These are phyloP conservation scores for Peromyscus aztecus DNA, from an alignment of 2,797 vertebrate genomes.

Conservation along the genomic window DNA sequence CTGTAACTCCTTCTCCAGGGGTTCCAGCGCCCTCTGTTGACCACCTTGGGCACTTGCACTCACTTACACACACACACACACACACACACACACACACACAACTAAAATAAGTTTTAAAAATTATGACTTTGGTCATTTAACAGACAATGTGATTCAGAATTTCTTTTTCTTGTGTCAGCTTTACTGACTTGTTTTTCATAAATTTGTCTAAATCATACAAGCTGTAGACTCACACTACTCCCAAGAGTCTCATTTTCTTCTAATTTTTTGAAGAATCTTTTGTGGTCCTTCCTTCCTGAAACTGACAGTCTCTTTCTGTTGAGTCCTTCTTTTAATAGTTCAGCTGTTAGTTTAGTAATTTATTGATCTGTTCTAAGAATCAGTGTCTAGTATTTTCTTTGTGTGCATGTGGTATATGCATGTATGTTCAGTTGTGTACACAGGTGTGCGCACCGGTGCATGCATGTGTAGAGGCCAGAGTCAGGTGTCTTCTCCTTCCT, in stretches of 20 bases:
- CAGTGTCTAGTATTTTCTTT: neutral
- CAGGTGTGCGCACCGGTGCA: neutral
- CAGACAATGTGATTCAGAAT: neutral
- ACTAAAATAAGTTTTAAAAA: neutral
- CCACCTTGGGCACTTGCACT: neutral
- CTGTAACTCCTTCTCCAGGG: neutral
- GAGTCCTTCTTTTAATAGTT: conserved; percentile 30
- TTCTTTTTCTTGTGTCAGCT: neutral
- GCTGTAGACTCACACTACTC: neutral
- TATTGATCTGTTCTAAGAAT: conserved; percentile 9
- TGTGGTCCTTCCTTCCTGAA: neutral
- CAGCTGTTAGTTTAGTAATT: neutral
- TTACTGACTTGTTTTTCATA: conserved; percentile 16
- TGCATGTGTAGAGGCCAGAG: neutral
- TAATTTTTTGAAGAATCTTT: neutral
- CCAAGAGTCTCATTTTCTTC: conserved; percentile 21
- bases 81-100: neutral
- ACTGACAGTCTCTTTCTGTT: neutral
- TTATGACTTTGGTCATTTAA: neutral
- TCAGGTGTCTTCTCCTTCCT: too few relatives aligned
- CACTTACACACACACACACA: neutral
- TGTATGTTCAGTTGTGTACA: neutral
- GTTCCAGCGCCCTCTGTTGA: neutral
- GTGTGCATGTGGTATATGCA: neutral
- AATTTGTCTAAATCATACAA: conserved; percentile 37